Conservation (phyloP, 2,797 vertebrate genomes). For the Siniperca undulata region DNA sequence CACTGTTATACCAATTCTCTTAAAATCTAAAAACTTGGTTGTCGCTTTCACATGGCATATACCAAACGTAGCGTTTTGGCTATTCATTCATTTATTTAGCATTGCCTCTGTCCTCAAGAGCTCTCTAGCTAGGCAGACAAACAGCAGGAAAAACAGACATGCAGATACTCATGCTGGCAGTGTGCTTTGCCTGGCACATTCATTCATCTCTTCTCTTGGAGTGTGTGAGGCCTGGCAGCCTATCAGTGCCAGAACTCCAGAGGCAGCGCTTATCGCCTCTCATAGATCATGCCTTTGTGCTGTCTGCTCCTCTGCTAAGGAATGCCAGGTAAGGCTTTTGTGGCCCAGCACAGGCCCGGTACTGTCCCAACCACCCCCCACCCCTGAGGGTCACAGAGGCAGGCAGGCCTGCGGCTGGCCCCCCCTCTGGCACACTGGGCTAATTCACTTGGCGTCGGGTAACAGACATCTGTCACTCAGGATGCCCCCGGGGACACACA, state of each 20-base stretch:
- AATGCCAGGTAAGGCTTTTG: conserved; percentile 82
- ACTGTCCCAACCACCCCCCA: conserved; percentile 24
- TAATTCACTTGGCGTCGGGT: conserved; percentile 86
- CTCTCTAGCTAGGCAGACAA: conserved; percentile 45
- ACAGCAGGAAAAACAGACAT: conserved; percentile 52
- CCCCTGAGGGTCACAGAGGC: conserved; percentile 63
- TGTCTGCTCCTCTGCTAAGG: conserved; percentile 75
- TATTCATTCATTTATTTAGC: conserved; percentile 35
- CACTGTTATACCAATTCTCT: background rate
- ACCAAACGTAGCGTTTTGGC: conserved; percentile 12
- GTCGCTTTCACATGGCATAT: background rate
- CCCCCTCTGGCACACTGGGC: conserved; percentile 77
- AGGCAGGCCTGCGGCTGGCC: conserved; percentile 62
- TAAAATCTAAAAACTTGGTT: background rate
- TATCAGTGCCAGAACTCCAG: conserved; percentile 73
- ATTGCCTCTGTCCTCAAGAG: conserved; percentile 33
- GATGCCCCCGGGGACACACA: conserved; percentile 77
- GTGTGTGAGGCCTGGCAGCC: conserved; percentile 67
- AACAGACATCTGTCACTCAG: conserved; percentile 87
- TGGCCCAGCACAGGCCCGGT: conserved; percentile 49
- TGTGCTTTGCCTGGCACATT: conserved; percentile 62
- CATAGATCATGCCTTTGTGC: conserved; percentile 76
- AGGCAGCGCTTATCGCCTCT: conserved; percentile 77
- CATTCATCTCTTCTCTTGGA: conserved; percentile 74
- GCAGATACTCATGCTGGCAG: conserved; percentile 66